These are phyloP conservation scores for Metacarcinus magister DNA, from an alignment of 2,888 invertebrate genomes.

Conservation along the genomic window DNA sequence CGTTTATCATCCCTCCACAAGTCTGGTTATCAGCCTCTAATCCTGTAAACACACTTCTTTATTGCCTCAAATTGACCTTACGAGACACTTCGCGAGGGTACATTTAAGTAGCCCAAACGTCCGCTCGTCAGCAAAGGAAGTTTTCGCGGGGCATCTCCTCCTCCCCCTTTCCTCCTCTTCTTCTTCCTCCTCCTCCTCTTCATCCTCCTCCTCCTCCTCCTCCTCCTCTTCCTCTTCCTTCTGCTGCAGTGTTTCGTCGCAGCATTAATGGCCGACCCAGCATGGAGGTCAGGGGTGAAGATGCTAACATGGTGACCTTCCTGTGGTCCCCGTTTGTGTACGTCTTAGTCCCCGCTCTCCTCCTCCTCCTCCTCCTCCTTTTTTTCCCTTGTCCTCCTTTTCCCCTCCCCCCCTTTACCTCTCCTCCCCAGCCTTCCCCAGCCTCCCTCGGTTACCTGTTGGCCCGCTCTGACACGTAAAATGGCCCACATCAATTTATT, in stretches of 20 bases:
- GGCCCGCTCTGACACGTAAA: conserved; percentile 77
- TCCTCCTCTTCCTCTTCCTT: conserved; percentile 50
- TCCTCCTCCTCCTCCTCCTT: not conserved
- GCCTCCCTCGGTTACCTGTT: conserved; percentile 74
- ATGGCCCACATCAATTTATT: conserved; percentile 76
- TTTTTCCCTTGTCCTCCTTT: not conserved
- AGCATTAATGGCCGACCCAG: not conserved
- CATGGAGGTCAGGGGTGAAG: conserved; percentile 29
- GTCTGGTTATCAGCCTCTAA: conserved; percentile 45
- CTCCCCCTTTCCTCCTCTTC: not conserved
- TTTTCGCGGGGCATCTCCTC: not conserved
- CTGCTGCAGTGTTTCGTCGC: not conserved
- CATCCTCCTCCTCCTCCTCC: not conserved
- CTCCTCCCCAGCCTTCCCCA: not conserved
- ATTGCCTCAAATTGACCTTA: conserved; percentile 51
- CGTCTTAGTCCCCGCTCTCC: not conserved
- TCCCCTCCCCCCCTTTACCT: not conserved
- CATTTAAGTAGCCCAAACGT: conserved; percentile 11
- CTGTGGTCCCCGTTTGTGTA: not conserved
- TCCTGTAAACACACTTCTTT: conserved; percentile 46
- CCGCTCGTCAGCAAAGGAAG: not conserved
- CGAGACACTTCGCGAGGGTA: conserved; percentile 49
- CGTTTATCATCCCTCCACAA: conserved; percentile 52
- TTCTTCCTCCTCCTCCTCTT: not conserved
- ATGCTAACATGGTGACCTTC: conserved; percentile 35